These are phyloP conservation scores for Octonoba sinensis DNA, from an alignment of 2,888 invertebrate genomes.

Conservation along the genomic window DNA sequence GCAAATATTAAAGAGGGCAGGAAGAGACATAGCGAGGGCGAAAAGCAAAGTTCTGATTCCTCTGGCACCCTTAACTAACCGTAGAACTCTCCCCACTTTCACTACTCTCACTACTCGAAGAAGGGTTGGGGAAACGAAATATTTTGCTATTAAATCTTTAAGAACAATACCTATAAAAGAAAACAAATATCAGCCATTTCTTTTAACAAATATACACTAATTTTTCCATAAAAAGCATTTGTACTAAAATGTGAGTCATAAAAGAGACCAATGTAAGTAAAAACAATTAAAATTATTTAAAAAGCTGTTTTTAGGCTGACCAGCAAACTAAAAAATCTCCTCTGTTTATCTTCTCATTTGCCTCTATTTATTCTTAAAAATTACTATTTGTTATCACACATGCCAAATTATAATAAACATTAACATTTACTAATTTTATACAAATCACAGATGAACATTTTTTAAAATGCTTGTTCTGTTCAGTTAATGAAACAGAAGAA, in stretches of 20 bases:
- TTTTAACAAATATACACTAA: not conserved
- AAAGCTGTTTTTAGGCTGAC: too few species aligned
- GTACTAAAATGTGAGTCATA: not conserved
- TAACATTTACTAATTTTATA: too few species aligned
- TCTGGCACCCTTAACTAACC: constrained; percentile 98
- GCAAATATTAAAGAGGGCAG: constrained; percentile 99
- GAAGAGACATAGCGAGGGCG: constrained; percentile 97
- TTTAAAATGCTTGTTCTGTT: too few species aligned
- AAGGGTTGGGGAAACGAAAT: constrained; percentile 97
- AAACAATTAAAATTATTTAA: too few species aligned
- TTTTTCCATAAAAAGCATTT: not conserved
- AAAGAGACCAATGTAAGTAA: too few species aligned
- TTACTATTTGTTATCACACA: too few species aligned
- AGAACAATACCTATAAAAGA: constrained; percentile 85
- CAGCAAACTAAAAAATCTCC: too few species aligned
- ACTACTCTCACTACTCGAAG: constrained; percentile 98
- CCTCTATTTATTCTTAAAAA: too few species aligned
- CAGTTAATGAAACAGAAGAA: too few species aligned
- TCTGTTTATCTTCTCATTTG: too few species aligned
- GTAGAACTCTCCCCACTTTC: constrained; percentile 96
- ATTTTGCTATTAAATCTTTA: constrained; percentile 96
- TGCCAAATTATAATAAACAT: too few species aligned
- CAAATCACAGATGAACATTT: too few species aligned
- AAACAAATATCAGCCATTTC: not conserved
- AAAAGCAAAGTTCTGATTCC: constrained; percentile 97